Evolutionary conservation across 2,113 vertebrate species (phyloP), one percentile per base, ranked within the genome.

Genomic region (Bujurquina vittata): DNA sequence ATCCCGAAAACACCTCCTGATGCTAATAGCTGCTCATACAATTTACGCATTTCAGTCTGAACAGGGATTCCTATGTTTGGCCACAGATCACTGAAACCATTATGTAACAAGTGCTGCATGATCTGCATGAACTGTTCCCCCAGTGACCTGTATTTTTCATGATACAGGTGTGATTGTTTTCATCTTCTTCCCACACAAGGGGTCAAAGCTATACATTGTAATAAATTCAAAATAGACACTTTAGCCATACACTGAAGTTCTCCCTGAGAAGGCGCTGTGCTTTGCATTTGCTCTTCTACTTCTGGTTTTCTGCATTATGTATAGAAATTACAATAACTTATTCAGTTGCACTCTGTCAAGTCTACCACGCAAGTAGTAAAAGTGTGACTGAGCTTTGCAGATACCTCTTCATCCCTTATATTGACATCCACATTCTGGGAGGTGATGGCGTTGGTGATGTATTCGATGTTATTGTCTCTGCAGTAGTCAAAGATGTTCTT

Each of bases 401-500:
- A 52, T 96, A 99, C 98, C 97, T 99, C 98, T 92, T 99, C 98
- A 76, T 99, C 98, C 94, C 96, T 96, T 79, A 93, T 75, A 80
- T 99, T 98, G 93, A 99, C 97, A 57, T 99, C 97, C 94, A 97
- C 95, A 49, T 93, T 96, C 94, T 97, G 95, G 37, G 96, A 96
- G 88, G 85, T 94, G 96, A 99, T 96, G 93, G 97, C 97, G 91
- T 96, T 95, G 89, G 94, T 96, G 94, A 99, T 91, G 65, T 95
- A 95, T 63, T 97, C 96, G 73, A 99, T 97, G 96, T 99, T 97
- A 95, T 99, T 99, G 95, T 99, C 98, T 96, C 97, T 96, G 95
- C 98, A 99, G 95, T 98, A 98, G 94, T 99, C 98, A 94, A 99
- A 99, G 91, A 99, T 98, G 90, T 99, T 97, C 93, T 98, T 99